Conservation (phyloP, 2,888 invertebrate species). For the Heliconius charithonia region DNA sequence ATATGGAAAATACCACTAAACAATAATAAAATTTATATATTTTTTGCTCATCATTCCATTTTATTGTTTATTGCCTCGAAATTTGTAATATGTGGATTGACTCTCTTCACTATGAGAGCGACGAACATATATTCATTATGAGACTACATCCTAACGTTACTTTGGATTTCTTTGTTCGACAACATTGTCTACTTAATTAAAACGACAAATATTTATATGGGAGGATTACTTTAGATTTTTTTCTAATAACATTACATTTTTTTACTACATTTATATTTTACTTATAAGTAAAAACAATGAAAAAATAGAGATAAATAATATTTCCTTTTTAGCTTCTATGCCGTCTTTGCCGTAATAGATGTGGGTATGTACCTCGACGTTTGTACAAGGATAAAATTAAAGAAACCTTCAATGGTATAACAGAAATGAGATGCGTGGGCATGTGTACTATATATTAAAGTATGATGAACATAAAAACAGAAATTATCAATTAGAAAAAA, state of each 20-base stretch:
- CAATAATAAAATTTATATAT: background rate
- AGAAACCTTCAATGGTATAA: background rate
- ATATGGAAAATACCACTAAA: background rate
- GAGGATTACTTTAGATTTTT: background rate
- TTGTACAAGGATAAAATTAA: background rate
- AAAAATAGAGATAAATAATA: background rate
- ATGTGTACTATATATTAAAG: no score
- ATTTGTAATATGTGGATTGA: background rate
- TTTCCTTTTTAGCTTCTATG: background rate
- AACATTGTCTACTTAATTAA: background rate
- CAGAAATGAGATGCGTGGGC: background rate
- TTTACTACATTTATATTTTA: background rate
- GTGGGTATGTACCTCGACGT: no score
- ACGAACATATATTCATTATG: slow-evolving; percentile 63
- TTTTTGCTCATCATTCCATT: background rate
- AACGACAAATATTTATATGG: slow-evolving; percentile 3
- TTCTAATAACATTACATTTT: background rate
- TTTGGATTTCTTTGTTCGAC: slow-evolving; percentile 22
- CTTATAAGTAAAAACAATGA: background rate
- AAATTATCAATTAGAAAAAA: no score
- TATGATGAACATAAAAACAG: no score
- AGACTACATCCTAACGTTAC: slow-evolving; percentile 58
- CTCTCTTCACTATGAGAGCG: background rate
- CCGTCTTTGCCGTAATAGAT: background rate
- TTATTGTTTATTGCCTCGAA: background rate